Percentiles rank a stretch among this genome's conserved stretches.
Conservation (phyloP, 1,140 invertebrate genomes). For the Microplitis demolitor region DNA sequence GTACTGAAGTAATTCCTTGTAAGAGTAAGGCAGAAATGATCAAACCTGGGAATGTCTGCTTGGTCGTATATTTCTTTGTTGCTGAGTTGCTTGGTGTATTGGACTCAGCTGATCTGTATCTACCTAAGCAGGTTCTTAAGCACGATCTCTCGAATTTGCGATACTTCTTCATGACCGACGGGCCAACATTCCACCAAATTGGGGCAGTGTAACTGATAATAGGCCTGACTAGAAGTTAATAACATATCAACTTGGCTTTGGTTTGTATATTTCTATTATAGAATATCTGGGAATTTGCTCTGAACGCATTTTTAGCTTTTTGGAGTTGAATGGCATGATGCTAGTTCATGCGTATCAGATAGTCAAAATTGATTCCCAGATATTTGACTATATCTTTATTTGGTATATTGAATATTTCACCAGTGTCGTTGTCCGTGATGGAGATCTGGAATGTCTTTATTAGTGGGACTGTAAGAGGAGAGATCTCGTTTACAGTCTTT, state of each 20-base stretch:
- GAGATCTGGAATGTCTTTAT: not conserved
- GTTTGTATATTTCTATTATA: constrained; percentile 9
- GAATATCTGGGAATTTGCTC: constrained; percentile 11
- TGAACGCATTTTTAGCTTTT: constrained; percentile 19
- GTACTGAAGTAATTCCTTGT: not conserved
- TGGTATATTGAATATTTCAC: not conserved
- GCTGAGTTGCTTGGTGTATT: constrained; percentile 14
- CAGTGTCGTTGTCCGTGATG: not conserved
- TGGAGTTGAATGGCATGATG: constrained; percentile 19
- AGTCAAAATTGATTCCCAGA: constrained; percentile 11
- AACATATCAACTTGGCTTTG: constrained; percentile 25
- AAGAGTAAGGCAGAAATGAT: constrained; percentile 29
- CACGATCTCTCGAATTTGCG: constrained; percentile 20
- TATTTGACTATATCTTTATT: constrained; percentile 22
- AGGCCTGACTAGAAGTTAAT: constrained; percentile 28
- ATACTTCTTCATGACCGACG: constrained; percentile 1
- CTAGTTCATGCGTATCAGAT: not conserved
- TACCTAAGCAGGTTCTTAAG: not conserved
- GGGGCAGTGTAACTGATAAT: constrained; percentile 27
- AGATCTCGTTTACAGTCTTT: not conserved
- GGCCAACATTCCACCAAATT: constrained; percentile 10
- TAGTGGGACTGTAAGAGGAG: not conserved
- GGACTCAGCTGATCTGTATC: constrained; percentile 7
- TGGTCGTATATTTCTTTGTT: constrained; percentile 27
- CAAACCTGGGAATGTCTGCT: constrained; percentile 32